Conservation (phyloP, 2,888 invertebrate genomes). For the Clunio marinus region DNA sequence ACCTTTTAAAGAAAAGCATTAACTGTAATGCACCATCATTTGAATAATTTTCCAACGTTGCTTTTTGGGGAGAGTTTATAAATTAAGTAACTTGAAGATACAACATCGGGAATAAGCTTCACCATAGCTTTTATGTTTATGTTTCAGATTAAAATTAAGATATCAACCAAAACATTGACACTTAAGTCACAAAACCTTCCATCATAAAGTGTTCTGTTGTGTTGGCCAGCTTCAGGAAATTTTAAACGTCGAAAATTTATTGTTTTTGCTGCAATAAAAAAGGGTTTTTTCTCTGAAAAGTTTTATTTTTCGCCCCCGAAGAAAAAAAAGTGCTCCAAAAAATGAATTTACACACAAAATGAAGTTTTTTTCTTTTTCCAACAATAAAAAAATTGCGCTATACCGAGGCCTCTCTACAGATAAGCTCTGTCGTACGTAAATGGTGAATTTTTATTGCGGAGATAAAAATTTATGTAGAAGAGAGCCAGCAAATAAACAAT, state of each 20-base stretch:
- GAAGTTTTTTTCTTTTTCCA: not conserved
- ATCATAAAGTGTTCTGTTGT: too few species aligned
- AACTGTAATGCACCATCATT: slow-evolving; percentile 37
- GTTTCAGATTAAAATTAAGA: too few species aligned
- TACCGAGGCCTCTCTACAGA: not conserved
- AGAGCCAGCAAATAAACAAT: slow-evolving; percentile 35
- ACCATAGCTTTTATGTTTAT: too few species aligned
- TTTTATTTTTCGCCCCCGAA: slow-evolving; percentile 1
- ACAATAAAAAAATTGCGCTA: not conserved
- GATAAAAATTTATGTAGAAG: slow-evolving; percentile 22
- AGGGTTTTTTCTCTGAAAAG: slow-evolving; percentile 23
- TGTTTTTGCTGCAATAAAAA: slow-evolving; percentile 35
- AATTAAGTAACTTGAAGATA: too few species aligned
- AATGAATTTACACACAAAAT: slow-evolving; percentile 10
- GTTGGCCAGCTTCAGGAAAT: slow-evolving; percentile 17
- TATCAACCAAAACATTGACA: too few species aligned
- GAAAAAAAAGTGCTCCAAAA: slow-evolving; percentile 26
- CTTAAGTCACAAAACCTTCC: too few species aligned
- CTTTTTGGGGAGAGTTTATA: not conserved
- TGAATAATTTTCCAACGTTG: slow-evolving; percentile 20
- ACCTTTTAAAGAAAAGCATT: slow-evolving; percentile 33
- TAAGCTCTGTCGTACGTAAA: slow-evolving; percentile 36
- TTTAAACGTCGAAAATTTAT: slow-evolving; percentile 34
- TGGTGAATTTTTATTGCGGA: slow-evolving; percentile 36
- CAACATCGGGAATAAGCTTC: too few species aligned